phyloP scores from a whole-genome alignment of 1,140 invertebrate genomes.

The Onthophagus taurus region DNA sequence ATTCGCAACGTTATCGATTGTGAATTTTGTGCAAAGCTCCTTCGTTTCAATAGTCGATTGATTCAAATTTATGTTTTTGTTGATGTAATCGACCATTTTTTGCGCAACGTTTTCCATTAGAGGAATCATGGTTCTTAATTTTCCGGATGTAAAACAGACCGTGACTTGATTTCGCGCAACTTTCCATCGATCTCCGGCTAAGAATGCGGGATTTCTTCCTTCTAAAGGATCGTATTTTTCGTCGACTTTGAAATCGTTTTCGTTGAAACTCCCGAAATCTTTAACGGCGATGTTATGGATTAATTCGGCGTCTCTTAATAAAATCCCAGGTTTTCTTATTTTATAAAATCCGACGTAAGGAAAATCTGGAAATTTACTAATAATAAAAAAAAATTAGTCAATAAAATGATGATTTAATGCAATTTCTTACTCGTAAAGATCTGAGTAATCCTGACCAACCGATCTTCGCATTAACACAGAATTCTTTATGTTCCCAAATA shows the following conservation, averaged over 20 bases:
- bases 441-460: constrained; percentile 7
- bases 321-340: constrained; percentile 25
- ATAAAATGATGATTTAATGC: background rate
- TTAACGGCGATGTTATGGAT: constrained; percentile 39
- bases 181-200: constrained; percentile 34
- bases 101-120: constrained; percentile 24
- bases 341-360: constrained; percentile 28
- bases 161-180: constrained; percentile 31
- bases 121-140: constrained; percentile 28
- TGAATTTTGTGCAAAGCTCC: constrained; percentile 36
- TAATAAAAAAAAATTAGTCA: constrained; percentile 10
- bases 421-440: constrained; percentile 22
- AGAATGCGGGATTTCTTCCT: constrained; percentile 30
- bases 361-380: constrained; percentile 20
- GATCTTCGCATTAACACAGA: constrained; percentile 11
- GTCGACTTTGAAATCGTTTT: constrained; percentile 34
- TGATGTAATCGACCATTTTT: constrained; percentile 27
- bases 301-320: constrained; percentile 37
- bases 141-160: constrained; percentile 36
- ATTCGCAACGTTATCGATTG: constrained; percentile 41
- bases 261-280: constrained; percentile 38
- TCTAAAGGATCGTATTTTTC: constrained; percentile 32
- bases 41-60: constrained; percentile 25
- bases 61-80: constrained; percentile 10
- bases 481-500: constrained; percentile 34